Conservation (phyloP, 2,797 vertebrate species). For the Anguilla megastoma region DNA sequence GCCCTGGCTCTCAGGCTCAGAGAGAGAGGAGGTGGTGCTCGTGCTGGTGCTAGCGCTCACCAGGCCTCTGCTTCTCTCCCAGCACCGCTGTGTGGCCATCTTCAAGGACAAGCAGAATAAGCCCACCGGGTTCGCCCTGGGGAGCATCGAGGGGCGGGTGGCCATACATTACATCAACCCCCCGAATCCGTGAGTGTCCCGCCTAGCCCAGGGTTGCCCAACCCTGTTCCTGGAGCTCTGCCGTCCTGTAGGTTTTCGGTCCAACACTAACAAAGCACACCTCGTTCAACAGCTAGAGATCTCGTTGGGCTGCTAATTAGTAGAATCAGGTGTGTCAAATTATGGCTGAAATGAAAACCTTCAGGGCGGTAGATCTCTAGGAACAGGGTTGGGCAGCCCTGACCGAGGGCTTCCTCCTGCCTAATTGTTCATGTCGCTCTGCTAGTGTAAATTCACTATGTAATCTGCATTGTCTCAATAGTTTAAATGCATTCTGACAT, state of each 20-base stretch:
- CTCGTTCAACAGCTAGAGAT: neutral
- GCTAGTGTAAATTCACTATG: neutral
- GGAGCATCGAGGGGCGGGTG: constrained; percentile 96
- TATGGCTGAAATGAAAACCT: neutral
- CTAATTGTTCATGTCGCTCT: neutral
- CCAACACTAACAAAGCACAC: too few species aligned
- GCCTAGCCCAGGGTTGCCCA: neutral
- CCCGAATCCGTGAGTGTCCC: constrained; percentile 91
- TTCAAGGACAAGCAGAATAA: constrained; percentile 99
- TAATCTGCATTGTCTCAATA: neutral
- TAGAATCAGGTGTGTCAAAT: too few species aligned
- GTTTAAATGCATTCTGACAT: neutral
- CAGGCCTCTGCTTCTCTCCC: constrained; percentile 36
- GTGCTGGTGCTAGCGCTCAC: neutral
- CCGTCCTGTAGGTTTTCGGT: too few species aligned
- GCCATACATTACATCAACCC: constrained; percentile 99
- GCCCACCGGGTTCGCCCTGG: constrained; percentile 95
- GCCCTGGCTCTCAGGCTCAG: neutral
- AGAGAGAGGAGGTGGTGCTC: neutral
- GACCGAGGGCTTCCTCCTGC: neutral
- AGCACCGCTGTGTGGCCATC: constrained; percentile 98
- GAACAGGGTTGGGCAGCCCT: neutral
- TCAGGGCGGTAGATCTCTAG: neutral
- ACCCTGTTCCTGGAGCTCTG: neutral
- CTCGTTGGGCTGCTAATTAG: too few species aligned